A percentile compares a stretch with the other conserved stretches of the same genome.
Conservation (phyloP, 2,888 invertebrate genomes). For the Oxycera nigricornis region DNA sequence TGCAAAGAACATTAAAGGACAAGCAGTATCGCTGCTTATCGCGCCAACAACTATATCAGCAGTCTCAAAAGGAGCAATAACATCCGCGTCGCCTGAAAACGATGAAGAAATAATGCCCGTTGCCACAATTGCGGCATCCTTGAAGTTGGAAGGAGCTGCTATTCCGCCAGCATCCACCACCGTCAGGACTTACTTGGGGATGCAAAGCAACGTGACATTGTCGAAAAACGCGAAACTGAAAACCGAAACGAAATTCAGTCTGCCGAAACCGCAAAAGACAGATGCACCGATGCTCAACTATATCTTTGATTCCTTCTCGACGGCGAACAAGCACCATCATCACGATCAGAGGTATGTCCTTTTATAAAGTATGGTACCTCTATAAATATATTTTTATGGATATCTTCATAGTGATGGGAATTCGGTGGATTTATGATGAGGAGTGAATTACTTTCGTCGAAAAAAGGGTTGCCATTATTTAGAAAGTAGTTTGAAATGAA, state of each 20-base stretch:
- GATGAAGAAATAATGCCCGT: not conserved
- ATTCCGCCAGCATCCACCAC: conserved; percentile 41
- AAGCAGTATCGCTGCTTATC: not conserved
- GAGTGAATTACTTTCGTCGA: too few relatives aligned
- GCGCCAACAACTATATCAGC: conserved; percentile 23
- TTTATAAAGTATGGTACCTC: too few relatives aligned
- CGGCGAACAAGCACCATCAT: conserved; percentile 75
- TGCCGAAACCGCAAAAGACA: conserved; percentile 65
- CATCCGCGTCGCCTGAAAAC: not conserved
- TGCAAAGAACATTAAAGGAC: not conserved
- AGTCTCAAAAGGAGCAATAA: not conserved
- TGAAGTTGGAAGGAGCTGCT: conserved; percentile 13
- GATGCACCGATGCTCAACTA: conserved; percentile 77
- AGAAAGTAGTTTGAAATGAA: too few relatives aligned
- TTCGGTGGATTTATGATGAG: too few relatives aligned
- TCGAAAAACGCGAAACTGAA: conserved; percentile 26
- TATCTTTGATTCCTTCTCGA: conserved; percentile 74
- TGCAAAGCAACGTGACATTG: conserved; percentile 44
- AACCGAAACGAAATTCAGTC: conserved; percentile 54
- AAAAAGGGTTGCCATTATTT: too few relatives aligned
- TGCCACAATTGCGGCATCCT: not conserved
- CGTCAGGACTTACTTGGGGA: conserved; percentile 45
- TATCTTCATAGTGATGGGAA: too few relatives aligned
- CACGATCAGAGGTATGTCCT: conserved; percentile 67
- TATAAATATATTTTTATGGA: too few relatives aligned